phyloP scores from a whole-genome alignment of 2,113 vertebrate genomes.

The Sapayoa aenigma region DNA sequence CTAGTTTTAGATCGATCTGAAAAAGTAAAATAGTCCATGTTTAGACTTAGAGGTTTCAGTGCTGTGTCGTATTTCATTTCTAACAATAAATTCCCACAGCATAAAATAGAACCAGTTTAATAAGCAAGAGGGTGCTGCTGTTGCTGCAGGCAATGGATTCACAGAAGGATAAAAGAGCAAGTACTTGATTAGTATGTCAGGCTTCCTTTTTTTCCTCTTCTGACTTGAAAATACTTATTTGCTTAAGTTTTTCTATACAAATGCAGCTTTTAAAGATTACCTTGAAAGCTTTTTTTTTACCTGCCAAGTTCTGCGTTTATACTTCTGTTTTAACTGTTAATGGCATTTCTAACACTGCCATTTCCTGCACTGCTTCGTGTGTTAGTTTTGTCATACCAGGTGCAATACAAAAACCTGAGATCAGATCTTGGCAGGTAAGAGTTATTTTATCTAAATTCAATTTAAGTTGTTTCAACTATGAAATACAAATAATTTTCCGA shows the following conservation, averaged over 20 bases:
- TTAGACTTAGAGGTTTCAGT: neutral
- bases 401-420: slow-evolving; percentile 59
- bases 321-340: slow-evolving; percentile 47
- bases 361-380: slow-evolving; percentile 51
- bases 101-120: neutral
- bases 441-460: neutral
- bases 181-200: neutral
- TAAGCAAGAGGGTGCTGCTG: neutral
- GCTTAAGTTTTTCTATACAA: neutral
- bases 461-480: neutral
- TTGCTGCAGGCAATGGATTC: neutral
- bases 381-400: slow-evolving; percentile 66
- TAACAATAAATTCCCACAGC: neutral
- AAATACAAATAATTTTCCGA: neutral
- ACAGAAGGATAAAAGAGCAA: neutral
- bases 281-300: neutral
- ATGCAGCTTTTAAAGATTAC: neutral
- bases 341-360: slow-evolving; percentile 40
- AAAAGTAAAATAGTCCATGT: neutral
- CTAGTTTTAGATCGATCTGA: neutral
- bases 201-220: neutral
- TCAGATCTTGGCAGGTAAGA: slow-evolving; percentile 45
- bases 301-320: slow-evolving; percentile 30
- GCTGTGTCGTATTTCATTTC: neutral
- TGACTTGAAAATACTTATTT: neutral